Evolutionary conservation across 2,113 vertebrate species (phyloP), one percentile per base, ranked within the genome.

Genomic region (Elephantulus edwardii): DNA sequence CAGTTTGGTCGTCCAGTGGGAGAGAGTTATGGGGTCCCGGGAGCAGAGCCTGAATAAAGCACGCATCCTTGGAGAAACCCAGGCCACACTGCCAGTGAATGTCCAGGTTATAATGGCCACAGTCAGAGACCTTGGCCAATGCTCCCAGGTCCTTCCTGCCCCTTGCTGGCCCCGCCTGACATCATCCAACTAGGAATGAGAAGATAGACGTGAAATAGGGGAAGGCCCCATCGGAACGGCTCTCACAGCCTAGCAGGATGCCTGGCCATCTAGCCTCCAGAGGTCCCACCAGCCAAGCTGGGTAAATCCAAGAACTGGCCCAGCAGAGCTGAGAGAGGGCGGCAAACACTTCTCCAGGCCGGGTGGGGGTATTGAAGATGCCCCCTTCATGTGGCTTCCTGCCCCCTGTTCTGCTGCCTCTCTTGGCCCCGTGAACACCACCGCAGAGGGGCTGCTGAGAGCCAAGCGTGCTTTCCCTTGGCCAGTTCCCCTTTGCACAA

Each of bases 21-120:
- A 70, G 83, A 82, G 35, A 74, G 76, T 28, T 80, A 46, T 44
- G 38, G 44, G 33, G 91, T 88, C 83, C 78, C 38, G 95, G 95
- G 68, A 93, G n/a, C 68, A 90, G 71, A 42, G 74, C 68, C 82
- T 94, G 40, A 85, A 95, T n/a, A 95, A 93, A 97, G 17, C 86
- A 71, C 2, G 10, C 20, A 5, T 96, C 52, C 6, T 7, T 42
- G 71, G 95, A 91, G 96, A 92, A 93, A 91, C 22, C 42, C 12
- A 3, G 1, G 84, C n/a, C 13, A 71, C 13, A 3, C 62, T 60
- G 92, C 0, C 3, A 54, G 68, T 38, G 80, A 58, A 95, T 87
- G 5, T 20, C 62, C 1, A 46, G 1, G 56, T 22, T 66, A 6
- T n/a, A n/a, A n/a, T 0, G 62, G 81, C 90, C 94, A 81, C 92